Percentiles rank a stretch among this genome's conserved stretches.
Conservation (phyloP, 2,113 vertebrate genomes). For the Lichenostomus cassidix region DNA sequence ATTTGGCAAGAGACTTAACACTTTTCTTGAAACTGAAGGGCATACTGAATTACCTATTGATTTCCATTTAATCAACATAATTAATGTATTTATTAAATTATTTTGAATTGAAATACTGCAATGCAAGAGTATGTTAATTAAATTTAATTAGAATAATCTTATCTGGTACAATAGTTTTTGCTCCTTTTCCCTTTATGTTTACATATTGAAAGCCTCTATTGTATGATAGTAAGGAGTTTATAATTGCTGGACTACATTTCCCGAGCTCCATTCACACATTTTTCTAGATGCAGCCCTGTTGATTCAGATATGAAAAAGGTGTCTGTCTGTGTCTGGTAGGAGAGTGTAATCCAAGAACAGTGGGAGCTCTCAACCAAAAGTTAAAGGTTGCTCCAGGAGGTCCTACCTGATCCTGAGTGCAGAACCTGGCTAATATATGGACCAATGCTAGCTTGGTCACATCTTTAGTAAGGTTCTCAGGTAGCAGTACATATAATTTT, state of each 20-base stretch:
- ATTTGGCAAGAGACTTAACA: not conserved
- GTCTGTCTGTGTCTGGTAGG: not conserved
- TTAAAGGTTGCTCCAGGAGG: not conserved
- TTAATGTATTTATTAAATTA: conserved; percentile 49
- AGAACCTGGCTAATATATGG: fast-evolving
- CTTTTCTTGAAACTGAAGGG: conserved; percentile 9
- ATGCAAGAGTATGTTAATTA: conserved; percentile 32
- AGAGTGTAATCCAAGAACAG: not conserved
- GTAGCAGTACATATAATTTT: not conserved
- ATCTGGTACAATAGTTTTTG: not conserved
- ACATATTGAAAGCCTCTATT: not conserved
- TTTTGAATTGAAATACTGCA: not conserved
- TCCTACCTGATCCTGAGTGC: fast-evolving
- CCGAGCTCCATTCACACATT: fast-evolving
- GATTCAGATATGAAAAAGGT: not conserved
- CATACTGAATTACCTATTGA: conserved; percentile 1
- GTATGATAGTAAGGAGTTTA: not conserved
- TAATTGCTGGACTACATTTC: not conserved
- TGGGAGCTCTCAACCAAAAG: not conserved
- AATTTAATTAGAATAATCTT: conserved; percentile 44
- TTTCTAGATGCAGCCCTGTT: not conserved
- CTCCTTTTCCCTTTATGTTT: not conserved
- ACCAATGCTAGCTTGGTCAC: fast-evolving
- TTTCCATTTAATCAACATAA: not conserved
- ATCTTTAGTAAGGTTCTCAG: not conserved